Evolutionary conservation across 2,888 invertebrate genomes (phyloP).

Genomic region (Lordiphosa andalusiaca): DNA sequence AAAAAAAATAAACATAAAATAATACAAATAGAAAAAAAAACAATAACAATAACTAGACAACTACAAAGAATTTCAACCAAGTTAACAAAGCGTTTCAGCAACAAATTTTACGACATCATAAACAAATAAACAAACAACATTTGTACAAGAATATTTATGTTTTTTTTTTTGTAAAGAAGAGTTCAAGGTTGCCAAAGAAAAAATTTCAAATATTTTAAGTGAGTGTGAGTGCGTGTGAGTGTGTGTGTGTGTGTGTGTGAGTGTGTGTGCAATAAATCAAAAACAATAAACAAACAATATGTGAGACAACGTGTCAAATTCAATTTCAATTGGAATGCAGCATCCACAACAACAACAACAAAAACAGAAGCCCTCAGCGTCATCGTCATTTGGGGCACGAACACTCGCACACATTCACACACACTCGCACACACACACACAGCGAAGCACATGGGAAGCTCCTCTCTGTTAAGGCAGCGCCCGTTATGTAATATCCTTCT

Average conservation of each 20-base stretch:
- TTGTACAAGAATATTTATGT: conserved; percentile 36
- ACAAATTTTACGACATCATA: conserved; percentile 42
- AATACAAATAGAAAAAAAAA: conserved; percentile 20
- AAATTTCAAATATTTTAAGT: conserved; percentile 15
- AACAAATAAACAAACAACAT: conserved; percentile 9
- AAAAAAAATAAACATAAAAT: conserved; percentile 13
- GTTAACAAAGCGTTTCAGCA: conserved; percentile 73
- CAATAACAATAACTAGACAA: conserved; percentile 52
- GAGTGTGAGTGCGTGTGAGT: background rate
- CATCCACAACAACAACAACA: conserved; percentile 35
- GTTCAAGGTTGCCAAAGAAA: conserved; percentile 56
- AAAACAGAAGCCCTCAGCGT: conserved; percentile 26
- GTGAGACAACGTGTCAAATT: conserved; percentile 3
- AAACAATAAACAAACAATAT: conserved; percentile 14
- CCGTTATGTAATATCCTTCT: conserved; percentile 72
- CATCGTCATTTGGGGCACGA: conserved; percentile 37
- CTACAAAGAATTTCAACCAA: conserved; percentile 64
- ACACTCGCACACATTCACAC: conserved; percentile 25
- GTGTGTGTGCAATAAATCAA: conserved; percentile 4
- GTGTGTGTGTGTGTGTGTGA: too few relatives aligned
- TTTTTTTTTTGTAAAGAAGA: conserved; percentile 40
- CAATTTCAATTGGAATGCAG: conserved; percentile 7
- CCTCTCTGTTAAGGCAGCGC: conserved; percentile 38
- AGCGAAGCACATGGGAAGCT: conserved; percentile 2
- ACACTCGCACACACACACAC: conserved; percentile 8